Conservation (phyloP, 2,113 vertebrate species). For the Paratilapia polleni region DNA sequence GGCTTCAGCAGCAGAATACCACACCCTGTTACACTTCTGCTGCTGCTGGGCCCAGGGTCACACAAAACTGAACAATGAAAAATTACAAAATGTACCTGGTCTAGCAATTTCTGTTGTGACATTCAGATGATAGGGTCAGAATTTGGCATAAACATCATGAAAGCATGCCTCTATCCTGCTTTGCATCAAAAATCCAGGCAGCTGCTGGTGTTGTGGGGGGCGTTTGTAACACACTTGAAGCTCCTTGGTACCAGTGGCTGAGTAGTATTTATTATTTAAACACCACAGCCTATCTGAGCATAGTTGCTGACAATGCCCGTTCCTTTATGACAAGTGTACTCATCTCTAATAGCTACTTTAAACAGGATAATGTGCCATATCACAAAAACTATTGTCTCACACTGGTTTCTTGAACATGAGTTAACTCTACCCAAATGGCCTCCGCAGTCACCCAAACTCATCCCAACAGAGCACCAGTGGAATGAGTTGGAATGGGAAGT, state of each 20-base stretch:
- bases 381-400: background rate
- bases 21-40: background rate
- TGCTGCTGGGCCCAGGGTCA: background rate
- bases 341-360: background rate
- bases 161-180: background rate
- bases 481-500: too few species aligned
- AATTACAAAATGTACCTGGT: background rate
- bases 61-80: background rate
- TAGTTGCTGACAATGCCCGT: background rate
- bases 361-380: background rate
- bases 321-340: background rate
- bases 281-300: background rate
- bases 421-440: background rate
- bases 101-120: background rate
- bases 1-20: background rate
- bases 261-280: background rate
- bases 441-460: too few species aligned
- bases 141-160: background rate
- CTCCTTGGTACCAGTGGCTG: background rate
- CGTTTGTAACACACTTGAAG: background rate
- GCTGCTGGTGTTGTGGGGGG: background rate
- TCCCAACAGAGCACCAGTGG: too few species aligned
- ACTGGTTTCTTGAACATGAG: background rate
- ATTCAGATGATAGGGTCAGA: background rate
- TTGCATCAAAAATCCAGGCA: background rate